A percentile compares a stretch with the other conserved stretches of the same genome.
Conservation (phyloP, 2,888 invertebrate species). For the Tridacna gigas region DNA sequence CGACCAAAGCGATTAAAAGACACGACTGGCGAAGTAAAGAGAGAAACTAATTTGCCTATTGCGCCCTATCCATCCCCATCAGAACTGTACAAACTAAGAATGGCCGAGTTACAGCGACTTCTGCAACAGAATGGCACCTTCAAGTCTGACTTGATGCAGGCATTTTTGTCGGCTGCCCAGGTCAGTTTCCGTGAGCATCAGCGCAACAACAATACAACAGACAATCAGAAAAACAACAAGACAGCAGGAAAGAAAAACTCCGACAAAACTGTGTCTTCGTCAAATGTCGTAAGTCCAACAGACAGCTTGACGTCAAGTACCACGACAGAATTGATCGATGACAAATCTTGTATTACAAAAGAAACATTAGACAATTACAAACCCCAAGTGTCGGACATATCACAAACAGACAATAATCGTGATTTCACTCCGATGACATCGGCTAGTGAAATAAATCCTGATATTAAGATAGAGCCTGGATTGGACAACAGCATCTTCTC, state of each 20-base stretch:
- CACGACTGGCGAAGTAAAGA: slow-evolving; percentile 71
- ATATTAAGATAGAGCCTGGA: slow-evolving; percentile 48
- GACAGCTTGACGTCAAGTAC: slow-evolving; percentile 73
- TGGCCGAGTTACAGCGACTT: slow-evolving; percentile 82
- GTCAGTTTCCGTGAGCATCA: slow-evolving; percentile 79
- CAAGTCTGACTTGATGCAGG: slow-evolving; percentile 81
- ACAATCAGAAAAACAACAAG: slow-evolving; percentile 62
- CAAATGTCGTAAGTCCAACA: slow-evolving; percentile 72
- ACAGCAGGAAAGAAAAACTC: slow-evolving; percentile 24
- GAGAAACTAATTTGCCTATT: slow-evolving; percentile 78
- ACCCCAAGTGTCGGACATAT: slow-evolving; percentile 16
- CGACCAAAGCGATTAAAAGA: slow-evolving; percentile 84
- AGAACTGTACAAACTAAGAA: slow-evolving; percentile 79
- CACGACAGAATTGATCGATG: slow-evolving; percentile 59
- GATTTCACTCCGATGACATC: slow-evolving; percentile 14
- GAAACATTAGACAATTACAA: slow-evolving; percentile 53
- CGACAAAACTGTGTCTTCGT: slow-evolving; percentile 62
- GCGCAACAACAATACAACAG: slow-evolving; percentile 56
- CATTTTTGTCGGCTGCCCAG: slow-evolving; percentile 78
- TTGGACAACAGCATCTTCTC: slow-evolving; percentile 51
- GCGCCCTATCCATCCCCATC: slow-evolving; percentile 83
- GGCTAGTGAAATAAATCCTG: background rate
- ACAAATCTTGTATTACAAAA: slow-evolving; percentile 46
- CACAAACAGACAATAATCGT: slow-evolving; percentile 37
- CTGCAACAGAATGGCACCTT: slow-evolving; percentile 80